Evolutionary conservation across 2,113 vertebrate genomes (phyloP).

Genomic region (Heterochromis multidens): DNA sequence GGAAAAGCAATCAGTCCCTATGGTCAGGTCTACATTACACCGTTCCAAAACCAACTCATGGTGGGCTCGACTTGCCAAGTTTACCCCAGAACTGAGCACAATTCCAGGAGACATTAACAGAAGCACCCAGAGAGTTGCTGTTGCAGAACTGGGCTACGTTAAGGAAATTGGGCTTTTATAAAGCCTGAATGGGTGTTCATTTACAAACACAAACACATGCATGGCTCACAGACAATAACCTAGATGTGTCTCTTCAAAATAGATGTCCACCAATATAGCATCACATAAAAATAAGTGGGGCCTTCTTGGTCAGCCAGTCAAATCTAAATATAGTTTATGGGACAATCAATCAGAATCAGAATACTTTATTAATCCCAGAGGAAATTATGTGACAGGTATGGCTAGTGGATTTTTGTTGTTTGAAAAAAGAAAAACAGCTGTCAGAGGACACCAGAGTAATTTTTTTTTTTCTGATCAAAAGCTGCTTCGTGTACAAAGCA

Average conservation of each 20-base stretch:
- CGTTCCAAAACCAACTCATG: constrained; percentile 66
- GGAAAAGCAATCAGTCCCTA: constrained; percentile 43
- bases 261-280: constrained; percentile 17
- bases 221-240: neutral
- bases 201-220: neutral
- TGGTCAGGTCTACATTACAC: constrained; percentile 35
- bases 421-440: too few relatives aligned
- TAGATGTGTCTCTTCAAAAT: constrained; percentile 25
- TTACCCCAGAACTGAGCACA: constrained; percentile 11
- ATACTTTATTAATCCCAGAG: too few relatives aligned
- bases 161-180: neutral
- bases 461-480: neutral
- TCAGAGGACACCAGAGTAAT: neutral
- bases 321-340: neutral
- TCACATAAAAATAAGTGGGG: constrained; percentile 19
- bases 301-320: neutral
- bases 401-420: too few relatives aligned
- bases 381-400: too few relatives aligned
- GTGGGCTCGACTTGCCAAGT: constrained; percentile 37
- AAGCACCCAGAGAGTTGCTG: neutral
- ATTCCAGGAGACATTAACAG: constrained; percentile 31
- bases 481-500: neutral
- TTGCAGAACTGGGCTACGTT: neutral
- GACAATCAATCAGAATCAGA: too few relatives aligned
- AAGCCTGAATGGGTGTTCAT: neutral